A percentile compares a stretch with the other conserved stretches of the same genome.
Evolutionary conservation across 2,888 invertebrate species (phyloP).

Genomic region (Trisateles emortualis): DNA sequence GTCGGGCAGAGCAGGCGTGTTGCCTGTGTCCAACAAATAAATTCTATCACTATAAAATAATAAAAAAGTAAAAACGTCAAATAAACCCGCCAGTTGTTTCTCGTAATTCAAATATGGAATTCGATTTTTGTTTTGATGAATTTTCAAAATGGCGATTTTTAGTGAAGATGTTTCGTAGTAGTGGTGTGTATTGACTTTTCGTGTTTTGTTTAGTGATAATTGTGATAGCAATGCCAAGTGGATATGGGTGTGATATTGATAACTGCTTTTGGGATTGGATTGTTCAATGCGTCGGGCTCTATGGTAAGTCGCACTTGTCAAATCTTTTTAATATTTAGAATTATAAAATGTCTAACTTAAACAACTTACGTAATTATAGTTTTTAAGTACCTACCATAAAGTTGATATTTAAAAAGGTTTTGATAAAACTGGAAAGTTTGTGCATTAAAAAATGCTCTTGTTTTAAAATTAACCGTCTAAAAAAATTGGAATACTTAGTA

Average conservation of each 20-base stretch:
- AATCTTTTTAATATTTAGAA: neutral
- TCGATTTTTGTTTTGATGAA: slow-evolving; percentile 34
- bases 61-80: slow-evolving; percentile 55
- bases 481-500: too few species aligned
- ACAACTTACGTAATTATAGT: neutral
- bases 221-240: slow-evolving; percentile 79
- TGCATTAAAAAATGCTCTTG: too few species aligned
- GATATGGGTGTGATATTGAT: slow-evolving; percentile 80
- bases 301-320: slow-evolving; percentile 61
- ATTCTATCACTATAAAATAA: slow-evolving; percentile 42
- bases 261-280: slow-evolving; percentile 79
- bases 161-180: slow-evolving; percentile 53
- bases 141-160: slow-evolving; percentile 49
- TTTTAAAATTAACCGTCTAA: too few species aligned
- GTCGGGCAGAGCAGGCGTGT: slow-evolving; percentile 72
- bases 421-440: too few species aligned
- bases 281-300: slow-evolving; percentile 71
- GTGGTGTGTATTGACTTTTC: slow-evolving; percentile 74
- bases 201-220: slow-evolving; percentile 79
- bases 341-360: neutral
- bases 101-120: slow-evolving; percentile 55
- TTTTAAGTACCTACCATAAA: too few species aligned
- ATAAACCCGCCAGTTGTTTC: slow-evolving; percentile 51
- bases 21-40: slow-evolving; percentile 50
- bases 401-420: too few species aligned